Base-by-base conservation (phyloP, 2,797 vertebrate genomes). In the Arctocebus calabarensis region DNA sequence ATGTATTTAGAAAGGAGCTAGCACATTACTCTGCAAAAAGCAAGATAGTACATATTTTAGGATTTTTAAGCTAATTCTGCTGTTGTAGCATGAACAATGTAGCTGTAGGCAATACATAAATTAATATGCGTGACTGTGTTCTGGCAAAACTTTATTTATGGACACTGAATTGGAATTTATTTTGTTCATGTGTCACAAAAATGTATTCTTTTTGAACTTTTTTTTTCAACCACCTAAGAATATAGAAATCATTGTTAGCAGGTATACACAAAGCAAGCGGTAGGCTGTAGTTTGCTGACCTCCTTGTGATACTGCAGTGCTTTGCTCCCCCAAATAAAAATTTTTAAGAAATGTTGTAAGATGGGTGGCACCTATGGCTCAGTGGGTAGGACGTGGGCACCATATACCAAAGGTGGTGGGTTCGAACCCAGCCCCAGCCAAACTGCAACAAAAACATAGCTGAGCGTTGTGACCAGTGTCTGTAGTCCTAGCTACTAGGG, bases 131-230 rank as follows among this genome's bases (percentile, higher is more conserved):
- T 82, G 55, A 48, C 43, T 92, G 16, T 59, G 3, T 70, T 64
- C 84, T 27, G 88, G 32, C 55, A 59, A 82, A 78, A 94, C 61
- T 71, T 79, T 82, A 66, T 73, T 77, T n/a, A 8, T 32, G 34
- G 79, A 64, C 48, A 70, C 5, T 23, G 48, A 91, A 66, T 68
- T 32, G 78, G 68, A 85, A 92, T 96, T 96, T 77, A 5, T 27
- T 4, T 57, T 62, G 70, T 92, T 75, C 43, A 13, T 22, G 2
- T 52, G 17, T 87, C 77, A 64, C 37, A 78, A 81, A 77, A 79
- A 84, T 77, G 68, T 45, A 90, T 92, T 68, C 5, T 77, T 52
- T 68, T 40, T 32, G 14, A 88, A 12, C 3, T 14, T 57, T 78
- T 88, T 7, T 7, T 29, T 9, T 17, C 16, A 62, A 2, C 14